phyloP scores from a whole-genome alignment of 92 coral and sea anemone species.

The Parazoanthus swiftii region DNA sequence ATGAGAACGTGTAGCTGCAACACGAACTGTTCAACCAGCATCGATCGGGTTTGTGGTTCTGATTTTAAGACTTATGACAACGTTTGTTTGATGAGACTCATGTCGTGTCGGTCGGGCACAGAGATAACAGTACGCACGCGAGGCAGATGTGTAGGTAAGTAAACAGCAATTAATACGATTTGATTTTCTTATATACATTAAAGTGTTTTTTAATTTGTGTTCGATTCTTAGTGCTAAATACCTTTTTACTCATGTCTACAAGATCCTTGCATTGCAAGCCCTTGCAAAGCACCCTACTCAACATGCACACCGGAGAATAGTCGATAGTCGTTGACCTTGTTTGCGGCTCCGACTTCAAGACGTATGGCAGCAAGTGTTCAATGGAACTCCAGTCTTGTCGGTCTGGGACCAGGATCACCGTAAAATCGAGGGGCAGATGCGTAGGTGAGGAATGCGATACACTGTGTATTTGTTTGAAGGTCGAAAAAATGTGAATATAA shows the following conservation, averaged over 20 bases:
- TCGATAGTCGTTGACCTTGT: not conserved
- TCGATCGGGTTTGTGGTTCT: not conserved
- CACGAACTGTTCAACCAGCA: not conserved
- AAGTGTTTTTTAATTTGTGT: too few species aligned
- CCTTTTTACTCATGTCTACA: too few species aligned
- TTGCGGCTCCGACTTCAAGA: constrained; percentile 11
- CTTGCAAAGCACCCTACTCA: too few species aligned
- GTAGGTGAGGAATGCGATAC: too few species aligned
- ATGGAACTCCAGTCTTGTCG: not conserved
- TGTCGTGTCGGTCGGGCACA: not conserved
- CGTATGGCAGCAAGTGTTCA: not conserved
- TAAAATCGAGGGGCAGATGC: not conserved
- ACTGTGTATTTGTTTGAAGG: too few species aligned
- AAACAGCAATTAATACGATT: too few species aligned
- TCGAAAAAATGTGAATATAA: too few species aligned
- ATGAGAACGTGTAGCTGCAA: not conserved
- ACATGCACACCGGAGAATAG: not conserved
- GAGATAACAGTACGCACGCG: not conserved
- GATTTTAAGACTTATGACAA: not conserved
- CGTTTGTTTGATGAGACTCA: constrained; percentile 13
- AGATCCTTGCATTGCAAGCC: not conserved
- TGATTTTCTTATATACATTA: too few species aligned
- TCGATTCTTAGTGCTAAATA: too few species aligned
- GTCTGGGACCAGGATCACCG: not conserved
- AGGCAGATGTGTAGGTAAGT: constrained; percentile 28